phyloP scores from a whole-genome alignment of 2,113 vertebrate species.

The Orientallactaga bullata region DNA sequence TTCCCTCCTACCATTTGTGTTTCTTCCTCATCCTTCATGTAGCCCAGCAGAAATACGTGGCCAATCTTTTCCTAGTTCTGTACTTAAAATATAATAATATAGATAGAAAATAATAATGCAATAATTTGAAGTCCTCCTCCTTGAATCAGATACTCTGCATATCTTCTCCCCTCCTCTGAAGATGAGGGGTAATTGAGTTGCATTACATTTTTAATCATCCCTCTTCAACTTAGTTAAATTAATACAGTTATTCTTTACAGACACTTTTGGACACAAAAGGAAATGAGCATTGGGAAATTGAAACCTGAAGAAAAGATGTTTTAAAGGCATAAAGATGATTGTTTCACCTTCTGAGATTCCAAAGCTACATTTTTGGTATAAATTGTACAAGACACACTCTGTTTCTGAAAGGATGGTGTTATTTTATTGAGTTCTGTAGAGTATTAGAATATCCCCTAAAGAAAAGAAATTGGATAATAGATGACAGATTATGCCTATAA shows the following conservation, averaged over 20 bases:
- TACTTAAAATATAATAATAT: neutral
- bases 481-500: neutral
- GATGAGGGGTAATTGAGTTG: constrained; percentile 12
- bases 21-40: constrained; percentile 15
- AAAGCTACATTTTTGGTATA: constrained; percentile 21
- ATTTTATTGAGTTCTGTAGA: constrained; percentile 34
- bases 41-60: neutral
- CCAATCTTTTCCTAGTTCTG: neutral
- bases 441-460: neutral
- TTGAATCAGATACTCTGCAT: neutral
- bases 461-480: constrained; percentile 25
- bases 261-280: constrained; percentile 21
- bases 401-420: neutral
- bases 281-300: constrained; percentile 14
- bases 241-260: neutral
- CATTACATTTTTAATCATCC: constrained; percentile 6
- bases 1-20: constrained; percentile 2
- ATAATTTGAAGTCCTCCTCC: neutral
- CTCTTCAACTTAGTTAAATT: neutral
- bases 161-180: neutral
- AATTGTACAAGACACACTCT: neutral
- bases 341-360: neutral
- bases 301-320: constrained; percentile 50
- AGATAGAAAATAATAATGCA: neutral
- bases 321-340: neutral